A percentile compares a stretch with the other conserved stretches of the same genome.
Conservation (phyloP, 2,888 invertebrate species). For the Lysandra coridon region DNA sequence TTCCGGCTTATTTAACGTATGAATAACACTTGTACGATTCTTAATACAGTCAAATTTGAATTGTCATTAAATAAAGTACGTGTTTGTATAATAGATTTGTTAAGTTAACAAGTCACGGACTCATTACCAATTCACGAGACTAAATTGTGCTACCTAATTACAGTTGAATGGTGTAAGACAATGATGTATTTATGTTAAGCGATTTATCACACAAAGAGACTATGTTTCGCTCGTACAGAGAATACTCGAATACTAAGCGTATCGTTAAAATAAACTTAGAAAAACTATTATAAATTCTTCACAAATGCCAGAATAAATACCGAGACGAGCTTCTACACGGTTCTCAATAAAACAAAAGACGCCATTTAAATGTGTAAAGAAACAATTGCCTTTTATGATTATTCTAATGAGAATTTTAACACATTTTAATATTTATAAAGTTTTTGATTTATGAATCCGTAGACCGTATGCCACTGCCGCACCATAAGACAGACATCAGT, state of each 20-base stretch:
- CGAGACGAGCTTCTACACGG: conserved; percentile 61
- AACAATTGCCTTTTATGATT: conserved; percentile 72
- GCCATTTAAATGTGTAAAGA: conserved; percentile 57
- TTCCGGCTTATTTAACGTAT: neutral
- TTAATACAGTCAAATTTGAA: neutral
- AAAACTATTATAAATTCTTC: conserved; percentile 63
- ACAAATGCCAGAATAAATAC: conserved; percentile 59
- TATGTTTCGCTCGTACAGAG: conserved; percentile 65
- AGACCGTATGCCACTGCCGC: conserved; percentile 23
- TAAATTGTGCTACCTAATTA: conserved; percentile 80
- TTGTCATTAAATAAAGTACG: conserved; percentile 7
- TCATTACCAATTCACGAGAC: conserved; percentile 76
- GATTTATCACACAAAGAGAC: conserved; percentile 75
- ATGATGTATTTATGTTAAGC: conserved; percentile 77
- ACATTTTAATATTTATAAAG: conserved; percentile 52
- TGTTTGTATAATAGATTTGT: conserved; percentile 17
- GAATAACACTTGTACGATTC: neutral
- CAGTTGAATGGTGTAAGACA: conserved; percentile 71
- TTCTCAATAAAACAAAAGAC: conserved; percentile 60
- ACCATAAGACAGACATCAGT: neutral
- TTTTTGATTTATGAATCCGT: conserved; percentile 42
- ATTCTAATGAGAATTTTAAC: conserved; percentile 58
- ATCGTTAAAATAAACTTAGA: conserved; percentile 70
- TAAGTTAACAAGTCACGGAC: conserved; percentile 42
- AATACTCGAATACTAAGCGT: conserved; percentile 49